A percentile compares a stretch with the other conserved stretches of the same genome.
These are phyloP conservation scores for Drosophila erecta DNA, from an alignment of 1,140 invertebrate species.

Conservation along the genomic window DNA sequence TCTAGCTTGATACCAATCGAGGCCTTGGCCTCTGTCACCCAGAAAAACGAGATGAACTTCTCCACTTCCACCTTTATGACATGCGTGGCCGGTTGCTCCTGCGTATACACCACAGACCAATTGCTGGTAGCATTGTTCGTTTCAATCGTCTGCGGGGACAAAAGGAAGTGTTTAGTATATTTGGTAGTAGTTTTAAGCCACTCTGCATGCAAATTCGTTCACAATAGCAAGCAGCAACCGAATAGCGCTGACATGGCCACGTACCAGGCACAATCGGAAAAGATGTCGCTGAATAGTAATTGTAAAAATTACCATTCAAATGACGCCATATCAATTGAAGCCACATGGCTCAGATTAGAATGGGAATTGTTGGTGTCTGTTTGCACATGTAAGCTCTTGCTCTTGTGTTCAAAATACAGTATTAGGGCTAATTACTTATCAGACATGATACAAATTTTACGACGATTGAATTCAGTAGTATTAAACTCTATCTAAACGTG, in stretches of 20 bases:
- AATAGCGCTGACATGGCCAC: constrained; percentile 11
- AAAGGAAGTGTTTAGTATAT: constrained; percentile 6
- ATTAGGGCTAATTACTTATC: not conserved
- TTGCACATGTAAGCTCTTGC: constrained; percentile 9
- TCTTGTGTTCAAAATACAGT: not conserved
- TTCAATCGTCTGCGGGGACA: constrained; percentile 47
- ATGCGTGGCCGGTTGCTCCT: constrained; percentile 86
- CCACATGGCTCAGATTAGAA: constrained; percentile 30
- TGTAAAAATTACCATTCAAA: constrained; percentile 58
- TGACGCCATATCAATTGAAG: constrained; percentile 41
- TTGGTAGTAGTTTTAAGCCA: not conserved
- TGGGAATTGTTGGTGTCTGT: constrained; percentile 11
- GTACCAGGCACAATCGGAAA: constrained; percentile 51
- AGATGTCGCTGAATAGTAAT: constrained; percentile 35
- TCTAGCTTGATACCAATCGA: constrained; percentile 85
- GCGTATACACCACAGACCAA: constrained; percentile 87
- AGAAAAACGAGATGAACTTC: constrained; percentile 81
- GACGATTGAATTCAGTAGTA: no score
- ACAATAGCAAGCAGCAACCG: constrained; percentile 26
- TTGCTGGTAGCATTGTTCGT: constrained; percentile 56
- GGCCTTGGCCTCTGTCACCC: constrained; percentile 64
- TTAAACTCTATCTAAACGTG: no score
- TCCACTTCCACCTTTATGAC: constrained; percentile 87
- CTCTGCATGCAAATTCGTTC: constrained; percentile 29
- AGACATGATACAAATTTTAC: not conserved